Evolutionary conservation across 2,113 vertebrate genomes (phyloP), one percentile per base, ranked within the genome.

Genomic region (Coreoperca whiteheadi): DNA sequence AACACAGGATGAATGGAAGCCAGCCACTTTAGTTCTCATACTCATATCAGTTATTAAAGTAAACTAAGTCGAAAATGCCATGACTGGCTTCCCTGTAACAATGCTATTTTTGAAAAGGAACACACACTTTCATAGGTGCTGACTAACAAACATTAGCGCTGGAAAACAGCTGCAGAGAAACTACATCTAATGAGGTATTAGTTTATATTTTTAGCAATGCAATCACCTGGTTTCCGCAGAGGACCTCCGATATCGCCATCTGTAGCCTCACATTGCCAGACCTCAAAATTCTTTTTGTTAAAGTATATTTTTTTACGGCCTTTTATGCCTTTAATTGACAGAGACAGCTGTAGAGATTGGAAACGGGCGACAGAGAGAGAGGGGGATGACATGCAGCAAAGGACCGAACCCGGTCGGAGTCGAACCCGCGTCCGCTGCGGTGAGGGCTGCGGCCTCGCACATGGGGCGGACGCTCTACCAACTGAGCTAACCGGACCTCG

Each of bases 41-140:
- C 23, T 67, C 34, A 32, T 21, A 37, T 63, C 23, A 25, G 11
- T 11, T 43, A 41, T 4, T 4, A 51, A 14, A 20, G 23, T 8
- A 23, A 80, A 72, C 21, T 51, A 30, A 53, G 11, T 6, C 34
- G 28, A 4, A 46, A 51, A 18, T 25, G 39, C 23, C 48, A 25
- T 1, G 25, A 6, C 39, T 23, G 53, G 21, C 65, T 65, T 57
- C 51, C n/a, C 8, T 32, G 4, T 25, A 59, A 59, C 51, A 21
- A 28, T 60, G 21, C 43, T 34, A 59, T 76, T 51, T 66, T 30
- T 25, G 21, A 63, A 77, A 46, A n/a, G 25, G 50, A 48, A 46
- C 43, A 54, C 14, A 18, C 6, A 21, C 8, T 14, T 69, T 12
- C 50, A 43, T 53, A 18, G 11, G 12, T 78, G 78, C 51, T 28